A percentile compares a stretch with the other conserved stretches of the same genome.
Conservation (phyloP, 1,140 invertebrate species). For the Musca domestica region DNA sequence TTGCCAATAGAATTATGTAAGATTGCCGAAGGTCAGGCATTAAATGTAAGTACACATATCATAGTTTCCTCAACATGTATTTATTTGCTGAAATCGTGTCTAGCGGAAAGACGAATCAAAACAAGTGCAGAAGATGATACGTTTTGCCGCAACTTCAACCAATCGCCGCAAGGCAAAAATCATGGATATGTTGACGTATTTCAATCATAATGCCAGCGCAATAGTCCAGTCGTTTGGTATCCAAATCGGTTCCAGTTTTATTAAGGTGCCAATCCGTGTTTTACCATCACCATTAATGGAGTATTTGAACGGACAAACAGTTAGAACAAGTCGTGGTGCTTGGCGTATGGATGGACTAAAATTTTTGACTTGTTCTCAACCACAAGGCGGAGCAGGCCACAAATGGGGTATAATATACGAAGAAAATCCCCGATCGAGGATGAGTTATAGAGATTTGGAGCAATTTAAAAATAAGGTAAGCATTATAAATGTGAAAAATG, state of each 20-base stretch:
- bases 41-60: slow-evolving; percentile 35
- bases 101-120: slow-evolving; percentile 54
- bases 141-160: slow-evolving; percentile 63
- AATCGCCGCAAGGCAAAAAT: slow-evolving; percentile 64
- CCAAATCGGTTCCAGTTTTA: slow-evolving; percentile 57
- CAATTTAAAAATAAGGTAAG: slow-evolving; percentile 18
- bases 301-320: slow-evolving; percentile 47
- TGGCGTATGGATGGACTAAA: slow-evolving; percentile 32
- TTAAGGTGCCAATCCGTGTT: slow-evolving; percentile 59
- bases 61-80: no score
- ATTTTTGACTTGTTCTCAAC: slow-evolving; percentile 27
- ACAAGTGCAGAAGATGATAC: slow-evolving; percentile 68
- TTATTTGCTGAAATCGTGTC: neutral
- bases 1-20: slow-evolving; percentile 64
- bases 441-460: neutral
- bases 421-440: neutral
- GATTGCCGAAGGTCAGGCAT: slow-evolving; percentile 62
- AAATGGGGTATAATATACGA: slow-evolving; percentile 42
- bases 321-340: slow-evolving; percentile 30
- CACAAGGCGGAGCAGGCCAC: slow-evolving; percentile 24
- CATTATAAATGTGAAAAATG: neutral
- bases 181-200: slow-evolving; percentile 56
- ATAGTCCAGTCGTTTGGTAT: slow-evolving; percentile 63
- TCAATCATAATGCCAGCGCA: slow-evolving; percentile 56
- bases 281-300: slow-evolving; percentile 58